phyloP scores from a whole-genome alignment of 1,140 invertebrate species.

The Cydia fagiglandana region DNA sequence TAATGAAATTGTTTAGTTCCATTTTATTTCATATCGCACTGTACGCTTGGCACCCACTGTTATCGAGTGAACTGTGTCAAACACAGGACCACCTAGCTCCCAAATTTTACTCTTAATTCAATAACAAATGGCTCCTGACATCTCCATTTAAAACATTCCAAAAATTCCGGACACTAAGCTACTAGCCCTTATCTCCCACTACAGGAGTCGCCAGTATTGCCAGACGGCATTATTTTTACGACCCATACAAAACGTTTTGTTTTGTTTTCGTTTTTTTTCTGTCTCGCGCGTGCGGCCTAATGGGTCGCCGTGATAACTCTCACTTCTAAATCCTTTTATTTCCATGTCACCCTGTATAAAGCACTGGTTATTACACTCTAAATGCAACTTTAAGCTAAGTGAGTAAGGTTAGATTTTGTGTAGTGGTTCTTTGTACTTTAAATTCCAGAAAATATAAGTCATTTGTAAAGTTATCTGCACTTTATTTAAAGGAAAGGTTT shows the following conservation, averaged over 20 bases:
- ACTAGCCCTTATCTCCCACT: slow-evolving; percentile 41
- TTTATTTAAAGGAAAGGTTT: slow-evolving; percentile 74
- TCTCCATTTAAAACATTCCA: slow-evolving; percentile 38
- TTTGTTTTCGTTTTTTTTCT: slow-evolving; percentile 42
- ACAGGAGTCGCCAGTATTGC: slow-evolving; percentile 60
- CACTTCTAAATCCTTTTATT: slow-evolving; percentile 75
- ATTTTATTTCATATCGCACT: too few species aligned
- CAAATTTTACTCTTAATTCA: neutral
- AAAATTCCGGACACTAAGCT: slow-evolving; percentile 5
- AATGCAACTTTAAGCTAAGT: slow-evolving; percentile 39
- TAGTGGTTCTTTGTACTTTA: slow-evolving; percentile 48
- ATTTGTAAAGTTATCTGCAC: slow-evolving; percentile 77
- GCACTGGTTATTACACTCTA: slow-evolving; percentile 33
- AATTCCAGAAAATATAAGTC: slow-evolving; percentile 74
- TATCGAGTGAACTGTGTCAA: too few species aligned
- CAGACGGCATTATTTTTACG: slow-evolving; percentile 59
- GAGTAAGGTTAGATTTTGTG: slow-evolving; percentile 36
- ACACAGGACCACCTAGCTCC: neutral
- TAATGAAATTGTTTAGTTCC: too few species aligned
- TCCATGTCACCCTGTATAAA: slow-evolving; percentile 63
- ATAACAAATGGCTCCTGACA: slow-evolving; percentile 22
- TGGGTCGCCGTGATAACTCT: slow-evolving; percentile 76
- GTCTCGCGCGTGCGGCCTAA: slow-evolving; percentile 74
- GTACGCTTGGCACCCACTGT: too few species aligned
- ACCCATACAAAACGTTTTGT: slow-evolving; percentile 44